These are phyloP conservation scores for Tragulus kanchil DNA, from an alignment of 2,113 vertebrate genomes.

Conservation along the genomic window DNA sequence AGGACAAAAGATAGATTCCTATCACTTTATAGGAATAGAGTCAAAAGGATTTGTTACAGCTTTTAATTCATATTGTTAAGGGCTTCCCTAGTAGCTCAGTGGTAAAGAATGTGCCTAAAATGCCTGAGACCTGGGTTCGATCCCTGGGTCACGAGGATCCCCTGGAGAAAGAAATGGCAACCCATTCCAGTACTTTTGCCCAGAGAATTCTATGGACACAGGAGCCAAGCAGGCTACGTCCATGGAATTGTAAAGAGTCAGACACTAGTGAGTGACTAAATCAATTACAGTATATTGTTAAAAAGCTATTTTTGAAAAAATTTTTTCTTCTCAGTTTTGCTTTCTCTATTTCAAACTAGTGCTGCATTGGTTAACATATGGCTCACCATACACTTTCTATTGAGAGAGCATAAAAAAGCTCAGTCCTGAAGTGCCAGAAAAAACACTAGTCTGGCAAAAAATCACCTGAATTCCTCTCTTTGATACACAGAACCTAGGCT, in stretches of 20 bases:
- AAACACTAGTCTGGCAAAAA: constrained; percentile 69
- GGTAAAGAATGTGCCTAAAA: no score
- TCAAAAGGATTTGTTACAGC: background rate
- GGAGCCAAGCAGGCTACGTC: no score
- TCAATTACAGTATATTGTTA: background rate
- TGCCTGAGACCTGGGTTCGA: no score
- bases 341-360: background rate
- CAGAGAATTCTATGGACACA: no score
- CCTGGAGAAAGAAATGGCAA: no score
- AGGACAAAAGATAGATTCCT: no score
- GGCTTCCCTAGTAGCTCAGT: no score
- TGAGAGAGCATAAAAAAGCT: constrained; percentile 52
- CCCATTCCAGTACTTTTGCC: no score
- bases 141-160: no score
- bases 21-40: background rate
- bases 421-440: constrained; percentile 3
- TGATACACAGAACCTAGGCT: constrained; percentile 51
- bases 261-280: no score
- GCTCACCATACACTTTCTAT: constrained; percentile 34
- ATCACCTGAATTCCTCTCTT: constrained; percentile 52
- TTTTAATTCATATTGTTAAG: background rate
- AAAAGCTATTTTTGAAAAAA: constrained; percentile 8
- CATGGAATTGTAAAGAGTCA: no score
- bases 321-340: background rate
- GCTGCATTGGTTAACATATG: constrained; percentile 25